A percentile compares a stretch with the other conserved stretches of the same genome.
phyloP scores from a whole-genome alignment of 2,888 invertebrate species.

The Digitonthophagus gazella region DNA sequence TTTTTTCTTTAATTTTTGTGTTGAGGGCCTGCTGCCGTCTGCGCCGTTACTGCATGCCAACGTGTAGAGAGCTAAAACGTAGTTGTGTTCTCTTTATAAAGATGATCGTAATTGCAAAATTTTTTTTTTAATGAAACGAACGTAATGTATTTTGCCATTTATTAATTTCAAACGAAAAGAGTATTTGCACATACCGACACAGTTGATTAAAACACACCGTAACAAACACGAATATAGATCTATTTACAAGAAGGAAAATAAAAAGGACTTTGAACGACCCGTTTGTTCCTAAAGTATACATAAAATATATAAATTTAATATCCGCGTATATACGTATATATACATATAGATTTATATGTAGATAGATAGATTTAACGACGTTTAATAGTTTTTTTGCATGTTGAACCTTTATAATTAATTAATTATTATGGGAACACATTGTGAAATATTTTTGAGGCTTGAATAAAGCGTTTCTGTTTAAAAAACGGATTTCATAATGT shows the following conservation, averaged over 20 bases:
- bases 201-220: neutral
- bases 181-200: slow-evolving; percentile 35
- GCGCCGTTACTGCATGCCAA: slow-evolving; percentile 37
- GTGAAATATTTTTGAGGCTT: slow-evolving; percentile 57
- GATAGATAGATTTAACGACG: neutral
- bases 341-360: slow-evolving; percentile 23
- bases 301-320: slow-evolving; percentile 20
- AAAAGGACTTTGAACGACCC: neutral
- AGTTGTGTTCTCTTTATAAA: slow-evolving; percentile 20
- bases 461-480: slow-evolving; percentile 64
- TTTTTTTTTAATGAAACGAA: slow-evolving; percentile 20
- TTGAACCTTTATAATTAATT: slow-evolving; percentile 40
- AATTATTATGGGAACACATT: slow-evolving; percentile 61
- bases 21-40: slow-evolving; percentile 33
- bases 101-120: slow-evolving; percentile 17
- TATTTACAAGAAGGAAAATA: slow-evolving; percentile 4
- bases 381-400: slow-evolving; percentile 45
- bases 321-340: slow-evolving; percentile 27
- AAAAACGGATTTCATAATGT: slow-evolving; percentile 63
- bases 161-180: slow-evolving; percentile 25
- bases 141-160: slow-evolving; percentile 30
- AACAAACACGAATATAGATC: slow-evolving; percentile 5
- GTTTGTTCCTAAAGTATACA: slow-evolving; percentile 15
- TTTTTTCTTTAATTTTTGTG: slow-evolving; percentile 3
- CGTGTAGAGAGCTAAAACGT: slow-evolving; percentile 34